These are phyloP conservation scores for Hecatera dysodea DNA, from an alignment of 2,888 invertebrate genomes.

Conservation along the genomic window DNA sequence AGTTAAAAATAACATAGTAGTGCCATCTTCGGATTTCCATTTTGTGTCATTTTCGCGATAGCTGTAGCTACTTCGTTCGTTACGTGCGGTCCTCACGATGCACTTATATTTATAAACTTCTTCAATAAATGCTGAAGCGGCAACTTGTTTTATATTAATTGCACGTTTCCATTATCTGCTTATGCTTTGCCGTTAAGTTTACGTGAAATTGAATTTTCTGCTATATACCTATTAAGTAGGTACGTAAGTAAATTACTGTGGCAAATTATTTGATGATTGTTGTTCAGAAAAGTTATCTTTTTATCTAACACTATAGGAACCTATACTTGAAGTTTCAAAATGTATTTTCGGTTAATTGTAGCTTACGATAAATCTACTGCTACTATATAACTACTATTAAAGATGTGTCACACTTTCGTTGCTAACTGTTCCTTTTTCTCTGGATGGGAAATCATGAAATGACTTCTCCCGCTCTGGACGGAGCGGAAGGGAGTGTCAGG, in stretches of 20 bases:
- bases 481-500: too few relatives aligned
- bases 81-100: constrained; percentile 64
- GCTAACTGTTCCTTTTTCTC: neutral
- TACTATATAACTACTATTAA: too few relatives aligned
- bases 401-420: neutral
- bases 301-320: too few relatives aligned
- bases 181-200: constrained; percentile 14
- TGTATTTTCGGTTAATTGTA: too few relatives aligned
- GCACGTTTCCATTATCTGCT: constrained; percentile 61
- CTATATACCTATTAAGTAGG: neutral
- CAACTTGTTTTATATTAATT: constrained; percentile 39
- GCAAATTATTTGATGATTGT: neutral
- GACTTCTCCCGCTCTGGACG: too few relatives aligned
- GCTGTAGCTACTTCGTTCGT: constrained; percentile 60
- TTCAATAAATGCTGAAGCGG: constrained; percentile 45
- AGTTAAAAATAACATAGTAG: constrained; percentile 78
- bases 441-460: too few relatives aligned
- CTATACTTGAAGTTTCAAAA: too few relatives aligned
- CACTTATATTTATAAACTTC: constrained; percentile 68
- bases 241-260: neutral
- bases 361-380: too few relatives aligned
- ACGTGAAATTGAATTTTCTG: constrained; percentile 17
- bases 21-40: constrained; percentile 82
- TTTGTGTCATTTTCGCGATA: constrained; percentile 82
- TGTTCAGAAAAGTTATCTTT: constrained; percentile 1